Evolutionary conservation across 1,140 invertebrate species (phyloP), one percentile per base, ranked within the genome.

Genomic region (Ptiloglossa arizonensis): DNA sequence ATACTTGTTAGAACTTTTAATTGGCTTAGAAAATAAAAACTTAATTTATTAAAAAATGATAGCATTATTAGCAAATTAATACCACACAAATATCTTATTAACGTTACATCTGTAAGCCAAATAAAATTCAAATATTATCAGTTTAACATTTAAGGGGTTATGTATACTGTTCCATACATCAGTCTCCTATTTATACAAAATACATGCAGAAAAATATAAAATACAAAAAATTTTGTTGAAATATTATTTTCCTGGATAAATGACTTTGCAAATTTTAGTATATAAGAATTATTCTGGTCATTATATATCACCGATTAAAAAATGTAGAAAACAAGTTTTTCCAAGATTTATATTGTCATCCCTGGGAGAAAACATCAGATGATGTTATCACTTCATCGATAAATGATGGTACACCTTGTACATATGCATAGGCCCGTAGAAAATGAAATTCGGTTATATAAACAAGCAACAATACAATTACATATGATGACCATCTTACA

Each of bases 401-500:
- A 5, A 59, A 29, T 1, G 63, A 67, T 41, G 79, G 71, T 77
- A 80, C 75, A 35, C 66, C 76, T 24, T 84, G 52, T 17, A 89
- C 73, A 27, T 85, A 89, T 2, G 85, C 79, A 15, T 87, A 87
- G 46, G 81, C 85, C 44, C 87, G 72, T 17, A 86, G 63, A 41
- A 89, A 90, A 66, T 92, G 89, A 87, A 91, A 88, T 59, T 95
- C 95, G 2, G 94, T 94, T 63, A 94, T 87, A 85, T 94, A 94
- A 71, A 95, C 93, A 64, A 94, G 90, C 62, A 92, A 87, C 41
- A 95, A 87, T 52, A 95, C 88, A 66, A 95, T 81, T 52, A 93
- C 91, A 82, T 94, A 95, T 38, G 95, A 95, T 52, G 93, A 90
- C 88, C 95, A 96, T 81, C 95, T 95, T 6, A 95, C 91, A 32